Conservation (phyloP, 2,888 invertebrate species). For the Dryomyza anilis region DNA sequence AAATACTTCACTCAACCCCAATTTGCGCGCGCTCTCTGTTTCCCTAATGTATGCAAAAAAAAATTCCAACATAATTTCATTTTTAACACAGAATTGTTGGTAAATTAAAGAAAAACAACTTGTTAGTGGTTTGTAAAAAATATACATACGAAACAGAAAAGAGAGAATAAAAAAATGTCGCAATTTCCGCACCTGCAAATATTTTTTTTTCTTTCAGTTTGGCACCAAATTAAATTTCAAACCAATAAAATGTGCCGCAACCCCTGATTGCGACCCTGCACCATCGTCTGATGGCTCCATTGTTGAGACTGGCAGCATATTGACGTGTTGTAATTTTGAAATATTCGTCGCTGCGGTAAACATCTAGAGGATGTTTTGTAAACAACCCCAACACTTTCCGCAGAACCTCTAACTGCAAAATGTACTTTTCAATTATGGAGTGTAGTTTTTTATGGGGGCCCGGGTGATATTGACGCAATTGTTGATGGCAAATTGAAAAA, state of each 20-base stretch:
- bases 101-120: constrained; percentile 17
- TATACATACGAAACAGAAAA: not conserved
- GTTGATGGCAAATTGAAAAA: too few species aligned
- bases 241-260: constrained; percentile 16
- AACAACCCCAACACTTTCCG: too few species aligned
- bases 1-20: not conserved
- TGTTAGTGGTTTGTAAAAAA: not conserved
- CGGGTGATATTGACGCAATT: too few species aligned
- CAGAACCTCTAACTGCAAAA: too few species aligned
- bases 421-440: too few species aligned
- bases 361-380: too few species aligned
- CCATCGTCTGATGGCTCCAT: not conserved
- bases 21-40: not conserved
- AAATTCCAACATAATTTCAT: not conserved
- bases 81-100: constrained; percentile 17
- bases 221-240: constrained; percentile 16
- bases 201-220: not conserved
- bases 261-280: not conserved
- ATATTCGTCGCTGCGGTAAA: constrained; percentile 15
- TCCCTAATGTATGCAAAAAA: not conserved
- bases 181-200: not conserved
- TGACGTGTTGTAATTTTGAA: constrained; percentile 18
- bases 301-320: constrained; percentile 12
- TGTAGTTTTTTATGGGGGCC: too few species aligned
- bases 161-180: not conserved